Base-by-base conservation (phyloP, 1,140 invertebrate species). In the Conus ventricosus region DNA sequence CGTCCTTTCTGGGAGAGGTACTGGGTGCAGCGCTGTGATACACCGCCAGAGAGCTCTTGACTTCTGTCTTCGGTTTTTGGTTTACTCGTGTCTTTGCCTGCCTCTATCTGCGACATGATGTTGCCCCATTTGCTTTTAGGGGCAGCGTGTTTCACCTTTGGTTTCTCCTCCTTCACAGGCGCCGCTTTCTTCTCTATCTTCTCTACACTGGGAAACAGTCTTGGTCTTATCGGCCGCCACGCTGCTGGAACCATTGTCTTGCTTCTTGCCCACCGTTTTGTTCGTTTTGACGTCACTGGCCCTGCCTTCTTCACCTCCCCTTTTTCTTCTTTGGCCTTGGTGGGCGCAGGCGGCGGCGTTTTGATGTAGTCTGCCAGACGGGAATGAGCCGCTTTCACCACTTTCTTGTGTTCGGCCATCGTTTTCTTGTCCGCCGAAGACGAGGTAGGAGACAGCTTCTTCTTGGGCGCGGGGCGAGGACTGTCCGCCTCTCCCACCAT, bases 121-220 rank as follows among this genome's bases (percentile, higher is more conserved):
- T 92, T 91, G 81, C 93, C 94, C 95, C 95, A 95, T 89, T 95
- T 94, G 90, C 94, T 95, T 87, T 95, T 95, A 4, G 93, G 94
- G 6, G 93, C 92, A 13, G 92, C 91, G 57, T 93, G 90, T 91
- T 94, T 95, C 53, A 92, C 92, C 87, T 94, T 94, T 0, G 91
- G 91, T 27, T 91, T 90, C 85, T 93, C 92, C 88, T 84, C 87
- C 81, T 80, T 83, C 13, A 57, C 55, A 57, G 78, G 81, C 81
- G 76, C 84, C 55, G 20, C 89, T 87, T 87, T 86, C 17, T 23
- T 90, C 87, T 39, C 67, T 51, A 75, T 87, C 51, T 80, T 82
- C 39, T 51, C 60, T 63, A 25, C 53, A 57, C 76, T 78, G 78
- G 57, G 57, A 15, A 15, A 92, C 87, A 78, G 13, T 82, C 85